A percentile compares a stretch with the other conserved stretches of the same genome.
These are phyloP conservation scores for Sarcophaga variegata DNA, from an alignment of 2,888 invertebrate genomes.

Conservation along the genomic window DNA sequence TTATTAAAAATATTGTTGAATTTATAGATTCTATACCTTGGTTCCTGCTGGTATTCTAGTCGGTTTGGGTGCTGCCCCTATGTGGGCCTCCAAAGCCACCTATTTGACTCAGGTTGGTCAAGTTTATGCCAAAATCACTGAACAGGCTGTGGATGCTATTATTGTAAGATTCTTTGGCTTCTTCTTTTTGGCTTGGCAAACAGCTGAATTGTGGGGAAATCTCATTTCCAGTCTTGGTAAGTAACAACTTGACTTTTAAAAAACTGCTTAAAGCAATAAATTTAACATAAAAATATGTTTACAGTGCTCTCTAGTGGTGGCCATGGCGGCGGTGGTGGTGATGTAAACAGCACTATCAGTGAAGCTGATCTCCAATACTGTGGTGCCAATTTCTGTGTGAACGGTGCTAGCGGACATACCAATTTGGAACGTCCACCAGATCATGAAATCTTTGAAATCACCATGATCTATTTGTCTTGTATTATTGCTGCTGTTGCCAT, in stretches of 20 bases:
- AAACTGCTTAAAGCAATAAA: neutral
- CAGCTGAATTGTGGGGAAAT: conserved; percentile 98
- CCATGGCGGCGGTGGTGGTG: conserved; percentile 83
- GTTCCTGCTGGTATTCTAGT: conserved; percentile 96
- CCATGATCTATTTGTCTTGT: conserved; percentile 93
- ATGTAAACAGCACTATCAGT: conserved; percentile 80
- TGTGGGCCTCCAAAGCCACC: conserved; percentile 99
- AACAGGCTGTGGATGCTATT: conserved; percentile 93
- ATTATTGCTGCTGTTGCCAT: conserved; percentile 92
- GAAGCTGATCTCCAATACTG: conserved; percentile 85
- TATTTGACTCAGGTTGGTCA: conserved; percentile 97
- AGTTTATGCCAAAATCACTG: conserved; percentile 93
- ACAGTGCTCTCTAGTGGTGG: conserved; percentile 88
- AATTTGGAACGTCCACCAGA: conserved; percentile 91
- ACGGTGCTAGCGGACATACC: conserved; percentile 87
- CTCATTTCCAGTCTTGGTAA: conserved; percentile 92
- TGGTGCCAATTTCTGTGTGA: conserved; percentile 92
- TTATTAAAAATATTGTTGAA: conserved; percentile 73
- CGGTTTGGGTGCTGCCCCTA: conserved; percentile 96
- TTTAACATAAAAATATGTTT: neutral
- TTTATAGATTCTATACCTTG: conserved; percentile 89
- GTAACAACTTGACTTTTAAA: conserved; percentile 41
- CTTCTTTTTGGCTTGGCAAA: conserved; percentile 99
- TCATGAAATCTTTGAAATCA: conserved; percentile 93
- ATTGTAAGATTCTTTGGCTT: conserved; percentile 98